Evolutionary conservation across 2,797 vertebrate genomes (phyloP).

Genomic region (Margarornis squamiger): DNA sequence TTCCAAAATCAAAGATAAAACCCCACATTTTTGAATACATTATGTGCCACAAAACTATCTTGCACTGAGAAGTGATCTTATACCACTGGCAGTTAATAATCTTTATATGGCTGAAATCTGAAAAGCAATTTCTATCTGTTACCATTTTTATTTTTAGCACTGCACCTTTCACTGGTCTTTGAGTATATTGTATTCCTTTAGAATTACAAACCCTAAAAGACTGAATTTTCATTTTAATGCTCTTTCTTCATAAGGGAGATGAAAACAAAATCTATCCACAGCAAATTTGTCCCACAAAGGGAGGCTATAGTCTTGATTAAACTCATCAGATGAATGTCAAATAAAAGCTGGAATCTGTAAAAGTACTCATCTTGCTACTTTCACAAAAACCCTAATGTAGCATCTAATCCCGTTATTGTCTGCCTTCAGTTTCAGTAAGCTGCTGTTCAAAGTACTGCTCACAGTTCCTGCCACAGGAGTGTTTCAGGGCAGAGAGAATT

Average conservation of each 20-base stretch:
- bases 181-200: not conserved
- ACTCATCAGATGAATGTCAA: not conserved
- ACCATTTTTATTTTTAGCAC: not conserved
- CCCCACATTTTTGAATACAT: not conserved
- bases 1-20: not conserved
- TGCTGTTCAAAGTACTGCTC: not conserved
- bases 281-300: not conserved
- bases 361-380: not conserved
- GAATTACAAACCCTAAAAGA: not conserved
- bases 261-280: not conserved
- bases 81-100: not conserved
- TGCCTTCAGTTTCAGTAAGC: not conserved
- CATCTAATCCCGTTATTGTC: not conserved
- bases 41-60: not conserved
- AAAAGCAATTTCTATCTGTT: not conserved
- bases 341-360: not conserved
- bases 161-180: not conserved
- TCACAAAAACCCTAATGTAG: not conserved
- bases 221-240: not conserved
- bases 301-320: not conserved
- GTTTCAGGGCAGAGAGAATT: not conserved
- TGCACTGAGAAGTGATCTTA: not conserved
- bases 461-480: accelerated
- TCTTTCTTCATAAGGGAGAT: not conserved
- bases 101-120: not conserved